Base-by-base conservation (phyloP, 2,888 invertebrate genomes). In the Himalopsyche kuldschensis region DNA sequence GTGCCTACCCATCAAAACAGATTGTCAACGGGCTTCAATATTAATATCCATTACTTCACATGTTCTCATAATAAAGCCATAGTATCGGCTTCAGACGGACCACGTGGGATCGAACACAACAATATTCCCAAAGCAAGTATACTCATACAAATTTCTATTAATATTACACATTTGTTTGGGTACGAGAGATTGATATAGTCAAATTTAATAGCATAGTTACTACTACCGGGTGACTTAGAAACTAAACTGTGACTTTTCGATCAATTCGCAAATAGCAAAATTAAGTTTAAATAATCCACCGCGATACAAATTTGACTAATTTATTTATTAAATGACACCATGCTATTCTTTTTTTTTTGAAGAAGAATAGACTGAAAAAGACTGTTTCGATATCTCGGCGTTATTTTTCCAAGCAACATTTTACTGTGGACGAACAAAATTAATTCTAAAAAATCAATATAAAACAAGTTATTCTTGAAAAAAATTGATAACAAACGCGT, bases 21-120 rank as follows among this genome's bases (percentile, higher is more conserved):
- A 83, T 77, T 83, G 83, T 80, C 83, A 83, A 77, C 78, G 32
- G 35, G 81, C 32, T 81, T 78, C 81, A 32, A 81, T 84, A 81
- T 84, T 84, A 83, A 83, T 83, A 84, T 84, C 84, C 84, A 84
- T 84, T 84, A 81, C 81, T 78, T 81, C 47, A 69, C 79, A 76
- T 83, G 81, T 76, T 78, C 35, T 79, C 78, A 63, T 75, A 78
- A 82, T 82, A 82, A 78, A 24, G 75, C 20, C 63, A 77, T 46
- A 69, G 46, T 80, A 83, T 83, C 32, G 83, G 75, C 32, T 77
- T 81, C 78, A 75, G 84, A 79, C 78, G 3, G 55, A 20, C 55
- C 55, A 55, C 55, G 55, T 55, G 55, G 55, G 55, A 55, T 55
- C 24, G 55, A 55, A 55, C 55, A 55, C 55, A 55, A 55, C 24